phyloP scores from a whole-genome alignment of 2,797 vertebrate genomes.

The Apogon talboti region DNA sequence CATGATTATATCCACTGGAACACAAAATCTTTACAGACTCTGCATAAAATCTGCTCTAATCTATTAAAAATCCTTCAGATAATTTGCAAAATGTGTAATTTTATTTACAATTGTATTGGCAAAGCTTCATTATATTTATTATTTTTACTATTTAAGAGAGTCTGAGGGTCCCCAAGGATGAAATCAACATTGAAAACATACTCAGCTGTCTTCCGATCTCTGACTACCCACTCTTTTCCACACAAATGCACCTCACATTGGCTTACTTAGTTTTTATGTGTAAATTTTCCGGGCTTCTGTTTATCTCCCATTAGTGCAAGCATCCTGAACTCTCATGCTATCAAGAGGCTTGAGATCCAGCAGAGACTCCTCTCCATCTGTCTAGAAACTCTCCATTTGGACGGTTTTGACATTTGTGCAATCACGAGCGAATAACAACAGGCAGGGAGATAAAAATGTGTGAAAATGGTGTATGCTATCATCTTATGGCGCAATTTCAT shows the following conservation, averaged over 20 bases:
- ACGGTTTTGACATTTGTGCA: constrained; percentile 60
- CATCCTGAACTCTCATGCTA: constrained; percentile 49
- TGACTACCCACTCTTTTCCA: constrained; percentile 23
- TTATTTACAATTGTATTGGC: no score
- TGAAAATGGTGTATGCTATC: not conserved
- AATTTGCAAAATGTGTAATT: not conserved
- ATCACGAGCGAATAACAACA: constrained; percentile 42
- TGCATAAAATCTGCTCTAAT: not conserved
- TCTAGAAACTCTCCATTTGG: constrained; percentile 40
- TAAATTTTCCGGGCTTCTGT: constrained; percentile 17
- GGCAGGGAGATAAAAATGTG: constrained; percentile 13
- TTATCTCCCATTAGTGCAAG: constrained; percentile 30
- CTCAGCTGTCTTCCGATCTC: constrained; percentile 8
- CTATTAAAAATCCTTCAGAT: not conserved
- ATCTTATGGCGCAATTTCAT: no score
- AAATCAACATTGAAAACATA: not conserved
- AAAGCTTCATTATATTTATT: not conserved
- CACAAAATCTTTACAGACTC: not conserved
- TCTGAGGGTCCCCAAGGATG: not conserved
- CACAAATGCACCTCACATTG: constrained; percentile 14
- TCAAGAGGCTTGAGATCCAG: constrained; percentile 56
- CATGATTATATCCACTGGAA: not conserved
- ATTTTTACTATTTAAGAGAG: not conserved
- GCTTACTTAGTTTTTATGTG: constrained; percentile 8
- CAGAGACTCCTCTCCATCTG: constrained; percentile 65